Conservation (phyloP, 2,113 vertebrate genomes). For the Hippopotamus amphibius region DNA sequence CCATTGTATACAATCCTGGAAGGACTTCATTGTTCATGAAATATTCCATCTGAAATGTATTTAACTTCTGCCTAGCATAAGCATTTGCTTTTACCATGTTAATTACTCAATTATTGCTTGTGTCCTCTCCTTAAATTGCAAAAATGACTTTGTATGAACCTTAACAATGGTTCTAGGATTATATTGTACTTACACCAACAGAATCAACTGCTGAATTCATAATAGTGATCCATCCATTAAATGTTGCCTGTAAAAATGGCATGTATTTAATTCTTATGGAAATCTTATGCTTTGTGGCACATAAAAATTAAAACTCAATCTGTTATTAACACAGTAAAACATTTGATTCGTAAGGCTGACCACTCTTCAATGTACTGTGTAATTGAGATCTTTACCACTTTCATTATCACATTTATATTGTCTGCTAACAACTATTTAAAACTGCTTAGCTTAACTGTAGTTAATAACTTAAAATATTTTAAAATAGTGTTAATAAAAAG, state of each 20-base stretch:
- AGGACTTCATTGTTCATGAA: not conserved
- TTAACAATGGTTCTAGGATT: not conserved
- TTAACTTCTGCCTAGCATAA: not conserved
- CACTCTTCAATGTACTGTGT: not conserved
- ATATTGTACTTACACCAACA: conserved; percentile 71
- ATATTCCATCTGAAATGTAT: not conserved
- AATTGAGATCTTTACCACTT: conserved; percentile 18
- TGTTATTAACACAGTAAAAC: not conserved
- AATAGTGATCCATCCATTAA: conserved; percentile 83
- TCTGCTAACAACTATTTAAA: not conserved
- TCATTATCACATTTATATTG: not conserved
- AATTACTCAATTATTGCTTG: not conserved
- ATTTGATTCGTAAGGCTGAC: not conserved
- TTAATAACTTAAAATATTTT: conserved; percentile 42
- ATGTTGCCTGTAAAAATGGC: conserved; percentile 75
- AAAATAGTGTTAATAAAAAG: not conserved
- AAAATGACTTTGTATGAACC: not conserved
- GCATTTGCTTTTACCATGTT: conserved; percentile 1
- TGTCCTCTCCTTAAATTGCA: not conserved
- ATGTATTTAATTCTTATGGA: conserved; percentile 49
- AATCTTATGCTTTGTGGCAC: not conserved
- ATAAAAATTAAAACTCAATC: not conserved
- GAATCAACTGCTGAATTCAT: conserved; percentile 81
- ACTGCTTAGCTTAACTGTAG: not conserved
- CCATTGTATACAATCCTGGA: not conserved